Conservation (phyloP, 2,888 invertebrate genomes). For the Saturnia japonica region DNA sequence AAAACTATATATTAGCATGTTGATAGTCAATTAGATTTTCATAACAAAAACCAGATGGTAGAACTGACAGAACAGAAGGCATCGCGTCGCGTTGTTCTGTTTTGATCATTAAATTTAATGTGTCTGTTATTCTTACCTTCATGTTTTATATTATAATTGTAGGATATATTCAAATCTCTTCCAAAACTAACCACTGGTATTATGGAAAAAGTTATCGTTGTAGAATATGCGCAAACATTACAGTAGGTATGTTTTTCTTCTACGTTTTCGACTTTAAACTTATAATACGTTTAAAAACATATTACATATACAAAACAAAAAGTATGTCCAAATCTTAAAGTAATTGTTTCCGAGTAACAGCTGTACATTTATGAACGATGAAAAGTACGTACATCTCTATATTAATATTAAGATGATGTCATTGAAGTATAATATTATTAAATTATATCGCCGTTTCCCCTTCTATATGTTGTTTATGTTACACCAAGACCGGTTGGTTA, state of each 20-base stretch:
- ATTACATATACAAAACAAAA: not conserved
- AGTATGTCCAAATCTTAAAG: not conserved
- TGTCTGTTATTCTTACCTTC: not conserved
- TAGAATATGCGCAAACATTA: too few relatives aligned
- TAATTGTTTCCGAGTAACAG: not conserved
- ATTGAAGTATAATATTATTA: slow-evolving; percentile 43
- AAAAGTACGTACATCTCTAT: not conserved
- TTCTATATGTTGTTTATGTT: slow-evolving; percentile 40
- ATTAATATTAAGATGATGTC: slow-evolving; percentile 47
- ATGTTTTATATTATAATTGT: not conserved
- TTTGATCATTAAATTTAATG: slow-evolving; percentile 3
- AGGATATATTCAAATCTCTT: not conserved
- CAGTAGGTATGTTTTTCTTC: too few relatives aligned
- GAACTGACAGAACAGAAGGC: not conserved
- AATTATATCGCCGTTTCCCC: slow-evolving; percentile 25
- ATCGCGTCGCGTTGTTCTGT: slow-evolving; percentile 1
- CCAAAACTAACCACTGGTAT: not conserved
- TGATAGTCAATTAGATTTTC: slow-evolving; percentile 26
- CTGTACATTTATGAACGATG: not conserved
- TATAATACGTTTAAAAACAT: too few relatives aligned
- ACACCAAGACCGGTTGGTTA: slow-evolving; percentile 49
- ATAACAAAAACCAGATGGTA: slow-evolving; percentile 11
- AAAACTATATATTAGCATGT: slow-evolving; percentile 41
- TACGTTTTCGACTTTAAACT: too few relatives aligned
- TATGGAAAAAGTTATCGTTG: too few relatives aligned